phyloP scores from a whole-genome alignment of 2,888 invertebrate genomes.

The Drosophila nigricruria region DNA sequence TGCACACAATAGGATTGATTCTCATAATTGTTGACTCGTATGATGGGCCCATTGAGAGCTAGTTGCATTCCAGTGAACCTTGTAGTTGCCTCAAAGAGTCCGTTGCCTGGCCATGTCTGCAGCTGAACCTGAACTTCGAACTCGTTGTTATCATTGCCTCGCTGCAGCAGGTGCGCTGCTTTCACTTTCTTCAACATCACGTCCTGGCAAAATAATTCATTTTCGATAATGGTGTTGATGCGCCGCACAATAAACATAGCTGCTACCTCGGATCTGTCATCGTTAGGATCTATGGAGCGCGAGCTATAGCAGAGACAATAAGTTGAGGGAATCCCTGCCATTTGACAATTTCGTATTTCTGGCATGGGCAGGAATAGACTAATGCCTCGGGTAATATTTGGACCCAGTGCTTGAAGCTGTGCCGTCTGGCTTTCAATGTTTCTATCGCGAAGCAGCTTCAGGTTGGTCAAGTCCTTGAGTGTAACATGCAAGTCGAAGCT shows the following conservation, averaged over 20 bases:
- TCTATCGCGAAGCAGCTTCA: not conserved
- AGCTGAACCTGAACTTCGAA: not conserved
- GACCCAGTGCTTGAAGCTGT: not conserved
- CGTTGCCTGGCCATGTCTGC: conserved; percentile 15
- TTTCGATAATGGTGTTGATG: not conserved
- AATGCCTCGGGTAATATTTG: not conserved
- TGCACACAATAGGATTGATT: conserved; percentile 52
- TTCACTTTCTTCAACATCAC: not conserved
- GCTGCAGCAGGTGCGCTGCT: not conserved
- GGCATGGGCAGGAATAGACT: not conserved
- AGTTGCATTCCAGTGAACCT: conserved; percentile 11
- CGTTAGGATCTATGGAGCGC: not conserved
- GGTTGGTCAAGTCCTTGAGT: not conserved
- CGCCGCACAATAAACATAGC: not conserved
- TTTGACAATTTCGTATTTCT: not conserved
- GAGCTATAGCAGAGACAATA: not conserved
- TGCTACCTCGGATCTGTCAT: not conserved
- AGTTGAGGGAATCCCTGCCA: not conserved
- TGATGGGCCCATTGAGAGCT: conserved; percentile 36
- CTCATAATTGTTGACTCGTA: conserved; percentile 25
- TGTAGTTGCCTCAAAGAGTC: conserved; percentile 47
- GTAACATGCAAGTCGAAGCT: not conserved
- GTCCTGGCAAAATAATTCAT: not conserved
- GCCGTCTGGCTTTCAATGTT: not conserved
- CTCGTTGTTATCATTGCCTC: not conserved